Percentiles rank a stretch among this genome's conserved stretches.
phyloP scores from a whole-genome alignment of 2,888 invertebrate species.

The Anoplius nigerrimus region DNA sequence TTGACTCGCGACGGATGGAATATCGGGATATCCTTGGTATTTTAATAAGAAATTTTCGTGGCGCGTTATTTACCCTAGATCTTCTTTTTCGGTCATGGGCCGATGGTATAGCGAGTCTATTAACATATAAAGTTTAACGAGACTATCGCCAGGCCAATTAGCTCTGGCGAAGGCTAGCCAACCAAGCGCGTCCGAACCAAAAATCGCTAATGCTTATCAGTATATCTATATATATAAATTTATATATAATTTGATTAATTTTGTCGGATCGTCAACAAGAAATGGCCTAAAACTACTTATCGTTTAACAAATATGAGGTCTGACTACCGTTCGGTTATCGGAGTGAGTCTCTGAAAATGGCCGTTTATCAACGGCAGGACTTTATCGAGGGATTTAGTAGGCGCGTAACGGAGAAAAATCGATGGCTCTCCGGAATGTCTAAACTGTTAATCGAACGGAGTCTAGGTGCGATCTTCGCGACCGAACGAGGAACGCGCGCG shows the following conservation, averaged over 20 bases:
- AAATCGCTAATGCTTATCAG: constrained; percentile 7
- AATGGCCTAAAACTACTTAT: too few species aligned
- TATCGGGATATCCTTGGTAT: neutral
- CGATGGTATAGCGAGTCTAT: constrained; percentile 35
- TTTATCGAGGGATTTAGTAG: too few species aligned
- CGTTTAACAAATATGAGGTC: too few species aligned
- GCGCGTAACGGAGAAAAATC: too few species aligned
- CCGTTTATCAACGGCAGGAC: constrained; percentile 22
- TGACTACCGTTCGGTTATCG: too few species aligned
- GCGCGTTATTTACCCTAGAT: constrained; percentile 20
- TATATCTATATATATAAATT: too few species aligned
- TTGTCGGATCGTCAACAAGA: too few species aligned
- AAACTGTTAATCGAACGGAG: too few species aligned
- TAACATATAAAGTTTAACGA: constrained; percentile 59
- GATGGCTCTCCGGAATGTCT: too few species aligned
- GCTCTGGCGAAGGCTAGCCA: constrained; percentile 34
- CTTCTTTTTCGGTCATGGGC: constrained; percentile 24
- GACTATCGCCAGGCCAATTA: constrained; percentile 38
- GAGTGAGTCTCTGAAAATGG: neutral
- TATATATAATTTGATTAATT: too few species aligned
- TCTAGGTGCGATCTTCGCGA: too few species aligned
- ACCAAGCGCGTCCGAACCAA: constrained; percentile 19
- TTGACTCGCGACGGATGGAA: neutral
- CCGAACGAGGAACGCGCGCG: too few species aligned
- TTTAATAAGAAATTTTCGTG: neutral